Conservation (phyloP, 2,888 invertebrate species). For the Troilus luridus region DNA sequence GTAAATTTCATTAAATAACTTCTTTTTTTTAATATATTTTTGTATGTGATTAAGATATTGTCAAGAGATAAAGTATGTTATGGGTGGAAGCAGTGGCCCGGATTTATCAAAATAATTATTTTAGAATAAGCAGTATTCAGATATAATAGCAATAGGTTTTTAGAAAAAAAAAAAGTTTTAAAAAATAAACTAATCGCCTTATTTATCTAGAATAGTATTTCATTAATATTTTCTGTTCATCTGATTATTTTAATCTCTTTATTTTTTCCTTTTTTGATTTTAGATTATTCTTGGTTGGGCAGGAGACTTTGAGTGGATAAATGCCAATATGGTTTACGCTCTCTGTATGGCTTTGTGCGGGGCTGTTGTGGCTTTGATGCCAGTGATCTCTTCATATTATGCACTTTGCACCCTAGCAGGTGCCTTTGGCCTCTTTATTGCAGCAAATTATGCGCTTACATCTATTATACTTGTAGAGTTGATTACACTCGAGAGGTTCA, state of each 20-base stretch:
- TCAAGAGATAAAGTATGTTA: too few species aligned
- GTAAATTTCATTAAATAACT: too few species aligned
- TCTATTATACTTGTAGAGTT: slow-evolving; percentile 92
- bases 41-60: too few species aligned
- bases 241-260: not conserved
- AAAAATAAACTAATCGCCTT: not conserved
- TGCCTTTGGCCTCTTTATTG: slow-evolving; percentile 90
- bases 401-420: slow-evolving; percentile 78
- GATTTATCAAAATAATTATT: too few species aligned
- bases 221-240: not conserved
- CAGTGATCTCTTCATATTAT: slow-evolving; percentile 75
- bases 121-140: too few species aligned
- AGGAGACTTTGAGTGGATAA: slow-evolving; percentile 85
- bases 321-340: slow-evolving; percentile 85
- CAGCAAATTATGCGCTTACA: slow-evolving; percentile 92
- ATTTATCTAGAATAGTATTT: not conserved
- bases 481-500: slow-evolving; percentile 90
- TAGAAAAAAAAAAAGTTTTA: not conserved
- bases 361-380: slow-evolving; percentile 77
- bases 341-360: slow-evolving; percentile 83
- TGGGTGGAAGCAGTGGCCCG: too few species aligned
- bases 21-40: too few species aligned
- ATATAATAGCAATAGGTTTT: too few species aligned
- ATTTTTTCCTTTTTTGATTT: not conserved
- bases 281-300: slow-evolving; percentile 89